Percentiles rank a stretch among this genome's conserved stretches.
Evolutionary conservation across 2,888 invertebrate genomes (phyloP).

Genomic region (Lamellibrachia columna): DNA sequence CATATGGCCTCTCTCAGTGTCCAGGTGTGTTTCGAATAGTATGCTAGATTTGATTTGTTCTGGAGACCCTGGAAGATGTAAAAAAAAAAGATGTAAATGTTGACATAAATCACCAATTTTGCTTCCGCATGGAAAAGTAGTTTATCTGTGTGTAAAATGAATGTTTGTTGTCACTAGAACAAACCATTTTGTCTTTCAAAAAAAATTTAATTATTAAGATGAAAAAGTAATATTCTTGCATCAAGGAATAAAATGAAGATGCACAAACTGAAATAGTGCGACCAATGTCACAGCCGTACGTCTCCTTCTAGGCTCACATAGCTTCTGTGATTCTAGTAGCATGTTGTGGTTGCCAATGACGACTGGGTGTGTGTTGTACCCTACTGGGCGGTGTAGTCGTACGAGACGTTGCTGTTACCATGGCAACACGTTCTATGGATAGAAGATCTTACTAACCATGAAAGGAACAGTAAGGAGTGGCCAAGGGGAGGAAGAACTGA

Average conservation of each 20-base stretch:
- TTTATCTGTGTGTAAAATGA: background rate
- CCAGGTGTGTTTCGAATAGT: too few species aligned
- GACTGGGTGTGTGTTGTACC: constrained; percentile 94
- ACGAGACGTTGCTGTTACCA: constrained; percentile 74
- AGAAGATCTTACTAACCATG: constrained; percentile 75
- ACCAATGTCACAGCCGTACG: background rate
- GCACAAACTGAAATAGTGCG: too few species aligned
- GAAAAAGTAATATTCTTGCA: too few species aligned
- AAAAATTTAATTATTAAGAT: background rate
- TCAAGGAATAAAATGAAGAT: background rate
- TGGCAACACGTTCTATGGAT: constrained; percentile 81
- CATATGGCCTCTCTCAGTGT: too few species aligned
- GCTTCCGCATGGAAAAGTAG: too few species aligned
- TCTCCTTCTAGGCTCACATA: background rate
- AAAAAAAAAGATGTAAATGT: too few species aligned
- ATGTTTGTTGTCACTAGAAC: constrained; percentile 8
- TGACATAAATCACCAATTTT: too few species aligned
- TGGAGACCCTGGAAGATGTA: too few species aligned
- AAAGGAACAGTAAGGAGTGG: constrained; percentile 28
- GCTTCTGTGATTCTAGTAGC: constrained; percentile 71
- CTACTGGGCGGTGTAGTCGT: constrained; percentile 94
- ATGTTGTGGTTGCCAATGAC: constrained; percentile 83
- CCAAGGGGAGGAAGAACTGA: too few species aligned
- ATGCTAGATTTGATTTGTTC: too few species aligned
- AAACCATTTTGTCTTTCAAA: background rate